Evolutionary conservation across 2,113 vertebrate genomes (phyloP).

Genomic region (Callionymus lyra): DNA sequence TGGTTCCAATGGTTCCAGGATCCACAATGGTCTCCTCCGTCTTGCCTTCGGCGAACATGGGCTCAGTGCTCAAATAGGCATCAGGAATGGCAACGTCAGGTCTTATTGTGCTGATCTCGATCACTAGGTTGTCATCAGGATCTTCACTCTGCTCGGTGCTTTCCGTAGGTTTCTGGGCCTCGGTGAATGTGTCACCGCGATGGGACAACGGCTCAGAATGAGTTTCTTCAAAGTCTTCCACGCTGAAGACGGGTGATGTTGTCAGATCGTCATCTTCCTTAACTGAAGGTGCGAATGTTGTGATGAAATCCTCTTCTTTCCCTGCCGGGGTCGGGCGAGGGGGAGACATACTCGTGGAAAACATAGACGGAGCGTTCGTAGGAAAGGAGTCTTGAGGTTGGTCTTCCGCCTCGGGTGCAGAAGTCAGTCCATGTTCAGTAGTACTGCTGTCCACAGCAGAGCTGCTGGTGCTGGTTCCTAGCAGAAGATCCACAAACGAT

Average conservation of each 20-base stretch:
- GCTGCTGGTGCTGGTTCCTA: conserved; percentile 29
- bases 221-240: conserved; percentile 25
- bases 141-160: conserved; percentile 32
- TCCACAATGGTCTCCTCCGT: conserved; percentile 50
- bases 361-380: conserved; percentile 56
- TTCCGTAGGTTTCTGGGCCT: conserved; percentile 7
- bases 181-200: conserved; percentile 28
- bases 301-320: conserved; percentile 40
- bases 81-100: conserved; percentile 47
- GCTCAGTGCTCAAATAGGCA: conserved; percentile 36
- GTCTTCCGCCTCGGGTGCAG: conserved; percentile 14
- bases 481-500: conserved; percentile 53
- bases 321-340: conserved; percentile 25
- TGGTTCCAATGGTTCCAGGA: conserved; percentile 8
- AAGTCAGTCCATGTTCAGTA: conserved; percentile 4
- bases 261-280: conserved; percentile 22
- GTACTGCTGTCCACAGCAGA: conserved; percentile 23
- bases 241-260: conserved; percentile 19
- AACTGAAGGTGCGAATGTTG: conserved; percentile 32
- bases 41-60: conserved; percentile 53
- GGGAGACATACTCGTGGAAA: conserved; percentile 68
- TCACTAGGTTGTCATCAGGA: conserved; percentile 37
- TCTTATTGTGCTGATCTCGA: conserved; percentile 46
- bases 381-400: conserved; percentile 10
- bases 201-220: conserved; percentile 10